Conservation (phyloP, 1,140 invertebrate genomes). For the Lepidurus packardi region DNA sequence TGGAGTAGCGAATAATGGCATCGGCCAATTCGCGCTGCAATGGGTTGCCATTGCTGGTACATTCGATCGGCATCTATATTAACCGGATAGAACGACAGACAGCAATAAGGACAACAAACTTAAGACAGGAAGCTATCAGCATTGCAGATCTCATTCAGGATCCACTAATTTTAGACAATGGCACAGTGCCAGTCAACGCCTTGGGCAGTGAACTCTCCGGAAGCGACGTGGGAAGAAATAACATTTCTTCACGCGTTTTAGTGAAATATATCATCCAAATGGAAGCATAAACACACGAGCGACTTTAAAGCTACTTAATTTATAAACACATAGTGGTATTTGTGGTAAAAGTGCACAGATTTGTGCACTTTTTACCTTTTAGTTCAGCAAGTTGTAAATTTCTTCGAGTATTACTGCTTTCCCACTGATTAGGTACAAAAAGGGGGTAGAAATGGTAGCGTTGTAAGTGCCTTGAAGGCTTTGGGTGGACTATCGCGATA, state of each 20-base stretch:
- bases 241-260: too few species aligned
- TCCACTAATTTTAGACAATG: background rate
- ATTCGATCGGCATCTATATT: slow-evolving; percentile 60
- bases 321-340: too few species aligned
- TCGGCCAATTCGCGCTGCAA: slow-evolving; percentile 81
- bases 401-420: background rate
- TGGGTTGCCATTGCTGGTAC: slow-evolving; percentile 56
- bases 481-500: background rate
- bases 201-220: background rate
- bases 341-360: too few species aligned
- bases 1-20: slow-evolving; percentile 77
- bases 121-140: background rate
- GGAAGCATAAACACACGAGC: too few species aligned
- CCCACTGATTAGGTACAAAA: background rate
- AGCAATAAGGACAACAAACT: background rate
- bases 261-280: too few species aligned
- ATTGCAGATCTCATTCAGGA: background rate
- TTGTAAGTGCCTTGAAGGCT: background rate
- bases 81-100: background rate
- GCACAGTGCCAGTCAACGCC: background rate
- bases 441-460: too few species aligned
- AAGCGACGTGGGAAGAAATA: too few species aligned
- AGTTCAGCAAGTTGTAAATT: background rate
- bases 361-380: background rate
- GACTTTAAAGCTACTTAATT: too few species aligned